Evolutionary conservation across 1,140 invertebrate species (phyloP), one percentile per base, ranked within the genome.

Genomic region (Drosophila sp.): DNA sequence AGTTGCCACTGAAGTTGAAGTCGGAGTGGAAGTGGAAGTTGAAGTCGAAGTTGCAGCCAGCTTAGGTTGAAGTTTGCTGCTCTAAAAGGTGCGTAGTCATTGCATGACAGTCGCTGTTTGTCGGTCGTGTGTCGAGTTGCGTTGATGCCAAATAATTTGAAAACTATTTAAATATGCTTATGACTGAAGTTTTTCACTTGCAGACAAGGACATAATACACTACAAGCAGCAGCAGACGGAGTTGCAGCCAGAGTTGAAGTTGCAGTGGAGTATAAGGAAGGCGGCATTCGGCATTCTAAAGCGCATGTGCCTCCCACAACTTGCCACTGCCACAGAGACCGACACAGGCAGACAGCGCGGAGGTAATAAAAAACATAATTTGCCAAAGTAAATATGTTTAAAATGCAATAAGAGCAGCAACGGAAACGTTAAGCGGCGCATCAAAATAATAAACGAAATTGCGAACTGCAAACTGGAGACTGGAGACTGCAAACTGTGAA

Each of bases 81-180:
- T 41, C 8, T 48, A 65, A 65, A 67, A 84, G 80, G 81, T 83
- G 80, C 80, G 80, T 86, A 86, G 72, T 84, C 80, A 80, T 72
- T 77, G 63, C 38, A 63, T 53, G 59, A 43, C 67, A 76, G 59
- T 63, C 76, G 80, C 51, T 51, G 66, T 57, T 57, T 56, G 63
- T 73, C 71, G 56, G 74, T 67, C 18, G 56, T 13, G 53, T 40
- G 18, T 41, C 41, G 11, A 25, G 8, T 29, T 36, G 21, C 63
- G 32, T 27, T 46, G 32, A 40, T 27, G 25, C 57, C 53, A 59
- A 59, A 70, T 58, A 69, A 80, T 70, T 51, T 45, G 18, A 48
- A 73, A 79, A 80, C 56, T 66, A 76, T 84, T 83, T 63, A 83
- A 83, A 83, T 83, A 71, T 80, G 73, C 67, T 63, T 76, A 76